Evolutionary conservation across 1,140 invertebrate genomes (phyloP).

Genomic region (Oryctes rhinoceros): DNA sequence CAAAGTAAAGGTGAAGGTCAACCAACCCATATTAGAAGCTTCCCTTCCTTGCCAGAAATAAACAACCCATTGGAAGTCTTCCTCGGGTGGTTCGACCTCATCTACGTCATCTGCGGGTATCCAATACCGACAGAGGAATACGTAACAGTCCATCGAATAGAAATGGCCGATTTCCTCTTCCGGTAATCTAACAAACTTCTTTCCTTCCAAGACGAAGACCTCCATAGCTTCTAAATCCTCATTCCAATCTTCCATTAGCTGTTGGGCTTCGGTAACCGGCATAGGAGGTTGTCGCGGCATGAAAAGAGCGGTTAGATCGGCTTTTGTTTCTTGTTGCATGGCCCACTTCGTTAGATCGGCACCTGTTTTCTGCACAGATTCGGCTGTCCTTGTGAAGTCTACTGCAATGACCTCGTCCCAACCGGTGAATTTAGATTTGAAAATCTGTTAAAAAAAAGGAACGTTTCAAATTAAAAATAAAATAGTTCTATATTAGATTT

Average conservation of each 20-base stretch:
- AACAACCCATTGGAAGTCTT: constrained; percentile 95
- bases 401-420: constrained; percentile 99
- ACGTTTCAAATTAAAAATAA: not conserved
- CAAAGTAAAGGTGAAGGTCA: constrained; percentile 97
- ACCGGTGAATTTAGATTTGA: constrained; percentile 96
- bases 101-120: constrained; percentile 74
- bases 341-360: constrained; percentile 96
- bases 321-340: constrained; percentile 87
- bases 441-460: constrained; percentile 73
- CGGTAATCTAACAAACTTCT: constrained; percentile 95
- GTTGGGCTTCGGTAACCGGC: constrained; percentile 84
- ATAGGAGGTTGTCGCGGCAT: constrained; percentile 92
- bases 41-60: constrained; percentile 99
- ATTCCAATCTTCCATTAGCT: constrained; percentile 94
- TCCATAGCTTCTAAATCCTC: constrained; percentile 97
- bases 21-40: constrained; percentile 98
- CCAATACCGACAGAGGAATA: constrained; percentile 97
- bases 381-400: constrained; percentile 97
- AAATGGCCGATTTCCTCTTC: constrained; percentile 95
- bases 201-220: constrained; percentile 96
- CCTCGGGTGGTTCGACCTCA: constrained; percentile 75
- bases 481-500: not conserved
- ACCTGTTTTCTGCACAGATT: constrained; percentile 95
- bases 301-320: constrained; percentile 94
- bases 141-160: constrained; percentile 96